Base-by-base conservation (phyloP, 2,888 invertebrate genomes). In the Lepidocyrtoides sp. region DNA sequence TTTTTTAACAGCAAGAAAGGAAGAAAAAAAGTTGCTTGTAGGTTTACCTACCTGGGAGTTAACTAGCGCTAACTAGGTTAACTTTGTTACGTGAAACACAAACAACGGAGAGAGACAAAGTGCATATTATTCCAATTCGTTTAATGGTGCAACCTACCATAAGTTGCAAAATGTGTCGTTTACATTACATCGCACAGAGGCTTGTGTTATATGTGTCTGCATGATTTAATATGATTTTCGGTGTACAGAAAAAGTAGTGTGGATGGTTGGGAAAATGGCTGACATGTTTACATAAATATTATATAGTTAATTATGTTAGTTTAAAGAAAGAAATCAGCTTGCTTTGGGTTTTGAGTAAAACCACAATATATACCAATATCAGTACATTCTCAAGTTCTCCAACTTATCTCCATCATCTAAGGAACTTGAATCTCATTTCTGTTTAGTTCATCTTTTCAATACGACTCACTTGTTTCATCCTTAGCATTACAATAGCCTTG, bases 221-320 rank as follows among this genome's bases (percentile, higher is more conserved):
- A 66, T 32, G 26, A 20, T 60, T 60, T 60, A 66, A 66, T 32
- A 32, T n/a, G 26, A 14, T 29, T 29, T 66, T 66, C 17, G 14
- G 17, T 14, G 5, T 32, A 32, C 32, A 66, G 32, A 66, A 66
- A 32, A n/a, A 0, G n/a, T 5, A 4, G 2, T 32, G 29, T 12
- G 69, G 69, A 69, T 36, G 36, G 69, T 41, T 41, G 41, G 4
- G 41, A 44, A 36, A 23, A 72, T 72, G 72, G 75, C 85, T 72
- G 85, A 85, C 75, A 85, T 57, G 72, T 41, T 72, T 72, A 72
- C n/a, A n/a, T n/a, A n/a, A n/a, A n/a, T n/a, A n/a, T n/a, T n/a
- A n/a, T n/a, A n/a, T 72, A 72, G 44, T 44, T 75, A 72, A 75
- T 85, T 75, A 85, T 75, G 85, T 17, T 60, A 26, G 20, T 69